Percentiles rank a stretch among this genome's conserved stretches.
Evolutionary conservation across 2,113 vertebrate species (phyloP).

Genomic region (Scomber scombrus): DNA sequence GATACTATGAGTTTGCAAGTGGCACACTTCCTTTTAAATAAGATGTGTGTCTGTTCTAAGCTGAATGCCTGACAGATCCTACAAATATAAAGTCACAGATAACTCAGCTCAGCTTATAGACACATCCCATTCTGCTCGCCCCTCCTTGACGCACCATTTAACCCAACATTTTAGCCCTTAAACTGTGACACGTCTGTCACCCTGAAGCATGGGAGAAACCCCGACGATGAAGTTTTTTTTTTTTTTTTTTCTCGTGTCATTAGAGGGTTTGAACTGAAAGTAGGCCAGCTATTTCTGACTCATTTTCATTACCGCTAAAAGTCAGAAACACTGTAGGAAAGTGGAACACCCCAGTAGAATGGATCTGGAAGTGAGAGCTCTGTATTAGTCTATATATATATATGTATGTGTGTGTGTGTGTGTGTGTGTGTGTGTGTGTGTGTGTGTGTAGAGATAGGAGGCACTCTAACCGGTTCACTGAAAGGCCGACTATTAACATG

Average conservation of each 20-base stretch:
- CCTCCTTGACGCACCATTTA: neutral
- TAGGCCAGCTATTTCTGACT: conserved; percentile 74
- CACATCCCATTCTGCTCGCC: neutral
- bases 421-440: conserved; percentile 28
- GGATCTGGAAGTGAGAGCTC: conserved; percentile 9
- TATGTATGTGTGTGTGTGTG: conserved; percentile 24
- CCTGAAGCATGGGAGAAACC: conserved; percentile 31
- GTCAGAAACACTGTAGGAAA: conserved; percentile 66
- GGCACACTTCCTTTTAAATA: neutral
- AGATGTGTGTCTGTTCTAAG: neutral
- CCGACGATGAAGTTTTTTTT: neutral
- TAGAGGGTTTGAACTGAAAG: conserved; percentile 63
- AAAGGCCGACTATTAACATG: conserved; percentile 54
- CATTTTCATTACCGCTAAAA: conserved; percentile 63
- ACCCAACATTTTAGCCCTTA: conserved; percentile 26
- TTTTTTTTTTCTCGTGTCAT: conserved; percentile 15
- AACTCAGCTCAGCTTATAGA: neutral
- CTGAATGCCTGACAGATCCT: neutral
- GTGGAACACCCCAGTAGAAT: conserved; percentile 58
- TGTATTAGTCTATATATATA: conserved; percentile 6
- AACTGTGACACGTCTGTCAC: conserved; percentile 28
- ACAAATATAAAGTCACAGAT: neutral
- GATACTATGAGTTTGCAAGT: neutral
- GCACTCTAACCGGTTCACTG: conserved; percentile 50
- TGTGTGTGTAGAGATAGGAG: conserved; percentile 25